Evolutionary conservation across 2,888 invertebrate genomes (phyloP).

Genomic region (Neoaliturus tenellus): DNA sequence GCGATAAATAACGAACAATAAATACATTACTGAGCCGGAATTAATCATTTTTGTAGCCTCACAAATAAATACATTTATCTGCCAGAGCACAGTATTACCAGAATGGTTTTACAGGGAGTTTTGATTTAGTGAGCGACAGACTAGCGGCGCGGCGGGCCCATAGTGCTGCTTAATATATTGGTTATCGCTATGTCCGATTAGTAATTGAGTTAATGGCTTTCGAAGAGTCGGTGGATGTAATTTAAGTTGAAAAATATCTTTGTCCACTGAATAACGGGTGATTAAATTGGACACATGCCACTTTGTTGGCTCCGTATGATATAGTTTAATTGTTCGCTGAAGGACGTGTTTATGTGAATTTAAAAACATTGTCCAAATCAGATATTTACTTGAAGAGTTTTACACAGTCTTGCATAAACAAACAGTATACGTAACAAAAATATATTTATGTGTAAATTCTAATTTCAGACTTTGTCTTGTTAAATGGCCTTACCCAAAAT

Average conservation of each 20-base stretch:
- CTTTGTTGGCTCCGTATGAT: not conserved
- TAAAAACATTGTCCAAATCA: too few relatives aligned
- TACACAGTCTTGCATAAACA: too few relatives aligned
- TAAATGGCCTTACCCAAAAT: too few relatives aligned
- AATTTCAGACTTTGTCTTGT: too few relatives aligned
- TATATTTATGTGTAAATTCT: too few relatives aligned
- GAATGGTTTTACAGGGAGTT: conserved; percentile 6
- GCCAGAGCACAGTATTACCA: conserved; percentile 31
- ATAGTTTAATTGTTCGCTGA: not conserved
- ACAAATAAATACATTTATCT: conserved; percentile 47
- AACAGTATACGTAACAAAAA: too few relatives aligned
- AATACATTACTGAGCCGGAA: conserved; percentile 43
- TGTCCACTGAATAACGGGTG: not conserved
- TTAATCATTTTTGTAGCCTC: conserved; percentile 49
- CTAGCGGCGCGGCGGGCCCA: not conserved
- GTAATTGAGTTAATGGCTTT: conserved; percentile 21
- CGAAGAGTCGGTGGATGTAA: not conserved
- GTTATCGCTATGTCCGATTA: not conserved
- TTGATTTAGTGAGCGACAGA: not conserved
- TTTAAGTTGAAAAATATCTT: conserved; percentile 23
- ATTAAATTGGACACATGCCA: conserved; percentile 12
- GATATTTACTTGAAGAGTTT: too few relatives aligned
- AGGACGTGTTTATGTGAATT: too few relatives aligned
- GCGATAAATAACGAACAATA: conserved; percentile 34
- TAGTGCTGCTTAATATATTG: not conserved